Conservation (phyloP, 2,888 invertebrate species). For the Oligia latruncula region DNA sequence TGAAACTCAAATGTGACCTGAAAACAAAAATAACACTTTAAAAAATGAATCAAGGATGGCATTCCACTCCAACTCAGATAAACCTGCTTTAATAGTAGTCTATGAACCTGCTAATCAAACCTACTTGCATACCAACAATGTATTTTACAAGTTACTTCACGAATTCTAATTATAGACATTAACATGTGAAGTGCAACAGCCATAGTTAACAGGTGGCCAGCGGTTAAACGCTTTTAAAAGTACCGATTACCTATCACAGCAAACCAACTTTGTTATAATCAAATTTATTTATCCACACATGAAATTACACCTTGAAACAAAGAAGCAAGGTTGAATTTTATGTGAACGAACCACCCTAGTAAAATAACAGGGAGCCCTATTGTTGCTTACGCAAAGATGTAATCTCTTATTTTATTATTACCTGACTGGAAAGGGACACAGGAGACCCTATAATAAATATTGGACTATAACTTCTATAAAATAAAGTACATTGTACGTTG, state of each 20-base stretch:
- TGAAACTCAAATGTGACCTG: not conserved
- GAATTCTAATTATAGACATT: constrained; percentile 46
- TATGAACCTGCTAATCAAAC: constrained; percentile 1
- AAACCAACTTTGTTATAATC: constrained; percentile 81
- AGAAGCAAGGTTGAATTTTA: constrained; percentile 67
- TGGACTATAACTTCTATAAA: constrained; percentile 53
- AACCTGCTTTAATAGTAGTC: not conserved
- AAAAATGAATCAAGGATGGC: not conserved
- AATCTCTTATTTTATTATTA: constrained; percentile 89
- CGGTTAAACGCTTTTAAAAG: constrained; percentile 80
- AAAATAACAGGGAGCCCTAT: constrained; percentile 86
- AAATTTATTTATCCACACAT: constrained; percentile 67
- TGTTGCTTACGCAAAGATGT: constrained; percentile 89
- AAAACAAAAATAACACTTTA: not conserved
- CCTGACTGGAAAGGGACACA: constrained; percentile 83
- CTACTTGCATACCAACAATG: constrained; percentile 7
- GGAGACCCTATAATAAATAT: constrained; percentile 60
- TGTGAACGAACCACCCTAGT: constrained; percentile 70
- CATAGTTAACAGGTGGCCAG: constrained; percentile 79
- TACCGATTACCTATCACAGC: constrained; percentile 84
- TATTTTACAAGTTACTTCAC: constrained; percentile 44
- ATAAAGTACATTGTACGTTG: constrained; percentile 62
- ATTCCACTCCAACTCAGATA: not conserved
- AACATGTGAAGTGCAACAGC: constrained; percentile 66
- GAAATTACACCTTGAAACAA: constrained; percentile 65